phyloP scores from a whole-genome alignment of 2,888 invertebrate genomes.

The Spodoptera exigua region DNA sequence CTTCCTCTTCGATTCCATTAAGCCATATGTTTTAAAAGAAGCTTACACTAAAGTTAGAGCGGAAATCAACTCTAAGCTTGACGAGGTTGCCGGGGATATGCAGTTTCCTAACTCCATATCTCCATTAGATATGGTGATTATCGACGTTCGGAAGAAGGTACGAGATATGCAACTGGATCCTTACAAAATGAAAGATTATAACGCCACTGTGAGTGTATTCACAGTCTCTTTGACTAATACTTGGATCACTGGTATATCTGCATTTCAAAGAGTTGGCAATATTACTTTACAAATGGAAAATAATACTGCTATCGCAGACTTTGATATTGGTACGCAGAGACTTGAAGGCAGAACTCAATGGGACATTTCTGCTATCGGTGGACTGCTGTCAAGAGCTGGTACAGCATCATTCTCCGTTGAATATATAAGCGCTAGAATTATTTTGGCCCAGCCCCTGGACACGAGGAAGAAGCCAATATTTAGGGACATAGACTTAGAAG shows the following conservation, averaged over 20 bases:
- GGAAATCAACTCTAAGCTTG: conserved; percentile 93
- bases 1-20: conserved; percentile 95
- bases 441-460: conserved; percentile 93
- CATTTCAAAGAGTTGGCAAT: conserved; percentile 95
- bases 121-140: conserved; percentile 95
- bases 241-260: conserved; percentile 94
- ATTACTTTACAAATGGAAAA: conserved; percentile 93
- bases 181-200: conserved; percentile 92
- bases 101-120: conserved; percentile 95
- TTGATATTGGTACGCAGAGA: conserved; percentile 94
- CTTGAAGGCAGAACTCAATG: conserved; percentile 94
- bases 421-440: conserved; percentile 92
- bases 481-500: conserved; percentile 93
- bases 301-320: conserved; percentile 90
- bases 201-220: conserved; percentile 91
- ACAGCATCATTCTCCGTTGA: conserved; percentile 94
- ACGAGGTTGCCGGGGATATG: conserved; percentile 91
- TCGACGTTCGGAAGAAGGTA: conserved; percentile 92
- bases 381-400: conserved; percentile 92
- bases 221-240: conserved; percentile 92
- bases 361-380: conserved; percentile 92
- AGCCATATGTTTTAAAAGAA: conserved; percentile 94
- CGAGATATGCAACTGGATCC: conserved; percentile 92
- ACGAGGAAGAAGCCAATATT: conserved; percentile 92
- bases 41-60: conserved; percentile 93